These are phyloP conservation scores for Camponotus floridanus DNA, from an alignment of 1,140 invertebrate genomes.

Conservation along the genomic window DNA sequence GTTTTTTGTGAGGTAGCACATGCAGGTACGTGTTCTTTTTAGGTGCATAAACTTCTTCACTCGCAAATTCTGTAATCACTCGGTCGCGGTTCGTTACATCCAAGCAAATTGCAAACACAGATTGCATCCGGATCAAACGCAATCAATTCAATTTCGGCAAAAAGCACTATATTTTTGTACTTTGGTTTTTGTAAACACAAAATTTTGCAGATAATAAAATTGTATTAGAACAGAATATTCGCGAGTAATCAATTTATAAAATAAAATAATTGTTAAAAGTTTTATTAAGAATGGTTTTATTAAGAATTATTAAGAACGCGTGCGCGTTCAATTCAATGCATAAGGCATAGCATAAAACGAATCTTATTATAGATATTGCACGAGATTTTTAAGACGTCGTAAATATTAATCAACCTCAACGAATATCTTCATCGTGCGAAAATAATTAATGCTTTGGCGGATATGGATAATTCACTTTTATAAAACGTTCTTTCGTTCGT, in stretches of 20 bases:
- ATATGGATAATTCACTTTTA: constrained; percentile 55
- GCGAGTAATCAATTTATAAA: not conserved
- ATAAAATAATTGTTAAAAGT: not conserved
- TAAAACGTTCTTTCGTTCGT: constrained; percentile 51
- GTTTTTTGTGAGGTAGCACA: constrained; percentile 3
- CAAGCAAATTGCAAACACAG: constrained; percentile 9
- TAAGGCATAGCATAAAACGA: not conserved
- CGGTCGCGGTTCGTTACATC: not conserved
- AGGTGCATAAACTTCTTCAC: constrained; percentile 62
- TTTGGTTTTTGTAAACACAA: too few species aligned
- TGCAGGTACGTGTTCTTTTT: constrained; percentile 48
- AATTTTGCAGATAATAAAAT: not conserved
- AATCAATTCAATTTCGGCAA: not conserved
- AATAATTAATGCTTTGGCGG: constrained; percentile 46
- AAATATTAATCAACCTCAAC: constrained; percentile 42
- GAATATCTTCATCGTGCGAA: constrained; percentile 23
- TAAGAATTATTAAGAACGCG: not conserved
- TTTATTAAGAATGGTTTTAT: not conserved
- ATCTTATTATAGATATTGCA: constrained; percentile 26
- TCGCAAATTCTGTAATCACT: constrained; percentile 56
- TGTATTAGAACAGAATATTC: not conserved
- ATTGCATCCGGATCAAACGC: not conserved
- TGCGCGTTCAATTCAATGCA: not conserved
- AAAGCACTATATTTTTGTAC: not conserved
- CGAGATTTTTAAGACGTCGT: not conserved